These are phyloP conservation scores for Chironex yamaguchii DNA, from an alignment of 30 jellyfish, hydroid and myxozoan genomes.

Conservation along the genomic window DNA sequence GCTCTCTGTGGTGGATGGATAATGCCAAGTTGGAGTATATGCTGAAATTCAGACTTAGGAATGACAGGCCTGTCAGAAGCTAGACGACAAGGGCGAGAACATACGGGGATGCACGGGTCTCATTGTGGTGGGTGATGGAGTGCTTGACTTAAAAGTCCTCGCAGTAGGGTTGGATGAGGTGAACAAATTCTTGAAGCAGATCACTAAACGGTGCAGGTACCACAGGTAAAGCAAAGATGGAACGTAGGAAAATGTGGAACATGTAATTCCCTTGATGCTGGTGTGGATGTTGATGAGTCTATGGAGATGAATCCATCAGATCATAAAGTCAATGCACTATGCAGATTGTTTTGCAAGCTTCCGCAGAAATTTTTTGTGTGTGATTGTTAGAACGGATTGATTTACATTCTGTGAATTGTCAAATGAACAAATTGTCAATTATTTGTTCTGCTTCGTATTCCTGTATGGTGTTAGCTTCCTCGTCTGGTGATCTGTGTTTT, in stretches of 20 bases:
- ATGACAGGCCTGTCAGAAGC: not conserved
- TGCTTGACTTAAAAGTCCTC: no score
- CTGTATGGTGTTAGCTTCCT: not conserved
- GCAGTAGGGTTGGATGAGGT: no score
- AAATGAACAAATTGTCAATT: not conserved
- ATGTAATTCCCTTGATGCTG: no score
- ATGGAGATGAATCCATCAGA: no score
- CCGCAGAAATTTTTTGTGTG: not conserved
- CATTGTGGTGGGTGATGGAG: not conserved
- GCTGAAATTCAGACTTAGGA: not conserved
- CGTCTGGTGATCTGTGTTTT: not conserved
- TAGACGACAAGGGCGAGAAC: not conserved
- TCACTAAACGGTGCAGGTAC: no score
- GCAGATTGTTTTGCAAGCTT: not conserved
- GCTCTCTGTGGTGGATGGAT: not conserved
- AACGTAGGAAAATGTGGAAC: no score
- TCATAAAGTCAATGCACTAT: not conserved
- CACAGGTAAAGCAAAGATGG: no score
- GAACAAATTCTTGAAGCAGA: no score
- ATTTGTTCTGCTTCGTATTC: not conserved
- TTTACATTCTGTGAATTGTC: not conserved
- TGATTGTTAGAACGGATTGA: not conserved
- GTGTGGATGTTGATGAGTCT: no score
- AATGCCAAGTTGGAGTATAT: not conserved
- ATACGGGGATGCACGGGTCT: not conserved